Evolutionary conservation across 2,113 vertebrate genomes (phyloP), one percentile per base, ranked within the genome.

Genomic region (Callionymus lyra): DNA sequence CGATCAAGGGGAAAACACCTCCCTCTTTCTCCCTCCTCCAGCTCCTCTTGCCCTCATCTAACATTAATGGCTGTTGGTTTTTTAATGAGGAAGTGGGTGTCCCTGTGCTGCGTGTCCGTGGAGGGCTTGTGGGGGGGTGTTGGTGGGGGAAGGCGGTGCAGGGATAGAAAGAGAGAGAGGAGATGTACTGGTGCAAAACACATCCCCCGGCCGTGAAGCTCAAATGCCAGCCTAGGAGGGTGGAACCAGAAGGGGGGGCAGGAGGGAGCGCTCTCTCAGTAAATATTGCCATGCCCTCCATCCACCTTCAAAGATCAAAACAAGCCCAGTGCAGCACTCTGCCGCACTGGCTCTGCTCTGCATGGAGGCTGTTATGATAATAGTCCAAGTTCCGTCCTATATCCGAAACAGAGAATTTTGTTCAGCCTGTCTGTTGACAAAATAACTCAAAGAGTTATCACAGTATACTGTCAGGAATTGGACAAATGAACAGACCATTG

Each of bases 61-160:
- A 88, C 83, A 88, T 89, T 85, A 85, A 86, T 84, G 68, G 56
- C 41, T 70, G 65, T 68, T 85, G 81, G 65, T 84, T 82, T 86
- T 86, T 80, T 82, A 87, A 89, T 81, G 65, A 76, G 64, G 72
- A 82, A 72, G 66, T 79, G 70, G 68, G 59, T 68, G 76, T 84
- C 79, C 74, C 79, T 80, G 56, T 77, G 74, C 70, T 65, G 59
- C 11, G 2, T 58, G 70, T 71, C 64, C 54, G 36, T 50, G 36
- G 62, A 76, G 71, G 71, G 64, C 49, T 27, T 15, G 43, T 34
- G 31, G 14, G n/a, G 10, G 3, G 4, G 39, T 27, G 34, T 14
- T 6, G 14, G 41, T 44, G 27, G 42, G n/a, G 3, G 36, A n/a
- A n/a, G n/a, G n/a, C n/a, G n/a, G n/a, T n/a, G n/a, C n/a, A n/a